Evolutionary conservation across 2,113 vertebrate genomes (phyloP), one percentile per base, ranked within the genome.

Genomic region (Ptilonorhynchus violaceus): DNA sequence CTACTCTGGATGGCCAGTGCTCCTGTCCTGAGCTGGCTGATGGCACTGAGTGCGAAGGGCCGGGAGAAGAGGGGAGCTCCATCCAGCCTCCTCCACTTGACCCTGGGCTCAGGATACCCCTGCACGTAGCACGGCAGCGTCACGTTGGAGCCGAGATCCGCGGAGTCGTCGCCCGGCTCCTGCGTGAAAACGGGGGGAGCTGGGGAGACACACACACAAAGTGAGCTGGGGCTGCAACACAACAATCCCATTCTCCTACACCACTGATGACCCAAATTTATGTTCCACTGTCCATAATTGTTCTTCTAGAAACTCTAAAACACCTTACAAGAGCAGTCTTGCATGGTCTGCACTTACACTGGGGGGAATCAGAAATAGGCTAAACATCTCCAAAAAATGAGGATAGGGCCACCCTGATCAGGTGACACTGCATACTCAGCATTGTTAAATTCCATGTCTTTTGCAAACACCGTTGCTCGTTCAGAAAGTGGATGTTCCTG

Each of bases 81-180:
- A 12, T 99, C 98, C 73, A 98, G 90, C 87, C 99, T 97, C 81
- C 94, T 97, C 99, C 99, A 99, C 33, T 95, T 98, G 85, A 99
- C 85, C 92, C 98, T 98, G 33, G 99, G 99, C 39, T 99, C 98
- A 12, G 99, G 99, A 84, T 99, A 98, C 27, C 99, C 99, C 78
- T 98, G 97, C 44, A 97, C 98, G 0, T 97, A 97, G 96, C 99
- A 99, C 1, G 93, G 92, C 63, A 99, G 95, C 1, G 98, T 99
- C 96, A 98, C 88, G 15, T 99, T 99, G 49, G 98, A 99, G 83
- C 99, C 99, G 47, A 99, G 99, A 96, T 99, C 99, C 3, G 87
- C 91, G 1, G 98, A 98, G 39, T 98, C 94, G 5, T 99, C 98
- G 11, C 74, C 82, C 4, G 99, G 99, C 68, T 98, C 98, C 86